These are phyloP conservation scores for Gymnothorax javanicus DNA, from an alignment of 2,797 vertebrate genomes.

Conservation along the genomic window DNA sequence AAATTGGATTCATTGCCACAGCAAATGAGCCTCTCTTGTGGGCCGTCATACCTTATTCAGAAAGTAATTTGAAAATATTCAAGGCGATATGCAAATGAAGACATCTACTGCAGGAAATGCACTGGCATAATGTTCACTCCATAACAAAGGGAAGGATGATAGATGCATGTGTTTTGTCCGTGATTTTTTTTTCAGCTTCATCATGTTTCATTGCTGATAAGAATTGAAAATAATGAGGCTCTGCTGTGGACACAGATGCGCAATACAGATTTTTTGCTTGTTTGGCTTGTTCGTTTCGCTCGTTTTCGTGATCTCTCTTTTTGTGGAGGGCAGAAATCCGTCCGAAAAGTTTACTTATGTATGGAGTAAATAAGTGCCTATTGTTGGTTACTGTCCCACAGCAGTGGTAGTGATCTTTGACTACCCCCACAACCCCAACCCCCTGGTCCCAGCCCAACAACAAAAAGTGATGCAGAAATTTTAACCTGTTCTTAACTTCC, in stretches of 20 bases:
- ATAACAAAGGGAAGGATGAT: background rate
- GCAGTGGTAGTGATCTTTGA: conserved; percentile 2
- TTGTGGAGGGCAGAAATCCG: background rate
- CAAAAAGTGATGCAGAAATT: too few relatives aligned
- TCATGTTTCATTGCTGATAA: conserved; percentile 19
- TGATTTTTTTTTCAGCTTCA: background rate
- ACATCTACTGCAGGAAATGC: background rate
- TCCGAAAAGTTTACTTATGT: background rate
- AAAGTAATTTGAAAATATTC: background rate
- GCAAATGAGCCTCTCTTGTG: background rate
- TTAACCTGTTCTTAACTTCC: too few relatives aligned
- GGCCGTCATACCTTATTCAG: background rate
- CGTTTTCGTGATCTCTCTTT: too few relatives aligned
- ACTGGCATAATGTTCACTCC: background rate
- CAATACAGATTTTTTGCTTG: conserved; percentile 43
- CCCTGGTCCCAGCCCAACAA: too few relatives aligned
- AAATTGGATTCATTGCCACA: background rate
- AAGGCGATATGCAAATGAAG: background rate
- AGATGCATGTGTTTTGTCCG: background rate
- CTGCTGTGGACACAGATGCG: conserved; percentile 33
- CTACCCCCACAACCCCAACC: too few relatives aligned
- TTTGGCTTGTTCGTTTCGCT: conserved; percentile 35
- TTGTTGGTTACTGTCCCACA: too few relatives aligned
- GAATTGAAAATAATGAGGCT: conserved; percentile 46
- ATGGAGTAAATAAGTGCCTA: too few relatives aligned